phyloP scores from a whole-genome alignment of 2,888 invertebrate genomes.

The Epistrophe grossulariae region DNA sequence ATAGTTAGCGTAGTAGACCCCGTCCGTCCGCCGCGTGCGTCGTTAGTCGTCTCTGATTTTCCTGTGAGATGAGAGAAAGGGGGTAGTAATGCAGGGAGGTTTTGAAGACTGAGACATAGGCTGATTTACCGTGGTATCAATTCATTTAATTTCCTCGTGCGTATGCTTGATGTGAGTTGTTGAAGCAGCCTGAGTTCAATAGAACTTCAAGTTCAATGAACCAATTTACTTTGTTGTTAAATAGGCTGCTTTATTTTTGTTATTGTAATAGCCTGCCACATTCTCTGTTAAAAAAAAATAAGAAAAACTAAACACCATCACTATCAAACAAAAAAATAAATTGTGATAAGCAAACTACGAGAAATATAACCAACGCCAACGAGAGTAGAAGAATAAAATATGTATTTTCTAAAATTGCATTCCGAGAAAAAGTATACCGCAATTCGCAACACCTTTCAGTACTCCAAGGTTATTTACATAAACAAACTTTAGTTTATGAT shows the following conservation, averaged over 20 bases:
- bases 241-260: slow-evolving; percentile 13
- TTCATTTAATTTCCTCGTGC: slow-evolving; percentile 75
- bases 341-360: background rate
- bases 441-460: no score
- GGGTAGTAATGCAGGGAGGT: background rate
- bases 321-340: background rate
- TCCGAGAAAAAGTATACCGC: no score
- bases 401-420: no score
- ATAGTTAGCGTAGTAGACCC: slow-evolving; percentile 48
- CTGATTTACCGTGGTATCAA: slow-evolving; percentile 69
- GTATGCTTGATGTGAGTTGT: slow-evolving; percentile 59
- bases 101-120: slow-evolving; percentile 46
- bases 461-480: no score
- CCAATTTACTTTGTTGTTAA: slow-evolving; percentile 63
- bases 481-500: no score
- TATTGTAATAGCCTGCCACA: background rate
- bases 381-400: no score
- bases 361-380: background rate
- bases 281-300: background rate
- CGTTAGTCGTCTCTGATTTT: slow-evolving; percentile 10
- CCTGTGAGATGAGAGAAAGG: background rate
- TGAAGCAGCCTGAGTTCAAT: slow-evolving; percentile 68
- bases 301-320: background rate
- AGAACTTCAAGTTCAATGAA: slow-evolving; percentile 75
- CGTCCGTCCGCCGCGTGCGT: background rate